Evolutionary conservation across 1,140 invertebrate species (phyloP), one percentile per base, ranked within the genome.

Genomic region (Lepidurus packardi): DNA sequence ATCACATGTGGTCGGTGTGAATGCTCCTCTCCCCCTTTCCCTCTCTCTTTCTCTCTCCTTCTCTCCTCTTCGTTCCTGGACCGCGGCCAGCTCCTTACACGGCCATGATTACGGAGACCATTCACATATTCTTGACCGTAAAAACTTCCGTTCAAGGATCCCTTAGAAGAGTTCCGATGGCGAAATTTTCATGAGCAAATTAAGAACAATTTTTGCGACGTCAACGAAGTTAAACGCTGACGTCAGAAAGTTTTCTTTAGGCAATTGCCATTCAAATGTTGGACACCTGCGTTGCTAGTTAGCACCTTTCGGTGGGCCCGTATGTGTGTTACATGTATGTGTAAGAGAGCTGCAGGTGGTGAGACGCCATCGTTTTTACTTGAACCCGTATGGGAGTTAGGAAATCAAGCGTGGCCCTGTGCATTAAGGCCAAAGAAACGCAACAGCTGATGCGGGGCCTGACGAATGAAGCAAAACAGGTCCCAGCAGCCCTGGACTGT

Each of bases 381-480:
- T 13, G 16, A n/a, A 65, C 13, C 53, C 53, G 53, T 21, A 65
- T 21, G 53, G 21, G 21, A 65, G 34, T 34, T 34, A 34, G 34
- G 53, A 65, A 65, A 13, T n/a, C 21, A 13, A 65, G 53, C 53
- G 7, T 21, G 53, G 16, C 21, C 21, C 53, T 65, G 9, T 65
- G 53, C n/a, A n/a, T 65, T 21, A 65, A 65, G 5, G 53, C 13
- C 21, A 65, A 16, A 65, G 53, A 65, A 34, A 34, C 34, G 53
- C 53, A 65, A 65, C 53, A 65, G 53, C 53, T 65, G 53, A 65
- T 65, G 53, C 53, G 53, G 53, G 21, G 53, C 53, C 53, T 65
- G 53, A 65, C 53, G 53, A 21, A 65, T 65, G 53, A 65, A 65
- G n/a, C 53, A 21, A 65, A 65, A 65, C 53, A 65, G 53, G 53